phyloP scores from a whole-genome alignment of 64 coral and sea anemone species.

The Montipora sp. region DNA sequence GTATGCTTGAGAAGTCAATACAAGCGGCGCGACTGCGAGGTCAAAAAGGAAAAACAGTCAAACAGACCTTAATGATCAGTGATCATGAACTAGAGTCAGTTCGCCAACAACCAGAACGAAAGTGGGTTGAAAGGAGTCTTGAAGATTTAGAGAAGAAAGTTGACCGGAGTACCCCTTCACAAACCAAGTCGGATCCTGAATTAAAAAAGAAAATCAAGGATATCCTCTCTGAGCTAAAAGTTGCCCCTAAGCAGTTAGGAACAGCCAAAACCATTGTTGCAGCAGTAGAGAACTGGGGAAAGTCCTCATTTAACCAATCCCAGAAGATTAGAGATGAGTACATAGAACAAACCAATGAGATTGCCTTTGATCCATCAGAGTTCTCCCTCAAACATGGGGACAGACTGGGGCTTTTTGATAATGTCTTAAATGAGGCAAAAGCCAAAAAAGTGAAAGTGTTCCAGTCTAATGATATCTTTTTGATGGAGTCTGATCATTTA shows the following conservation, averaged over 20 bases:
- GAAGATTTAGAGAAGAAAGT: slow-evolving; percentile 25
- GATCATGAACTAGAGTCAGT: not conserved
- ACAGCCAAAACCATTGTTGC: slow-evolving; percentile 81
- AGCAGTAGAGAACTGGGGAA: slow-evolving; percentile 78
- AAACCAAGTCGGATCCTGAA: slow-evolving; percentile 51
- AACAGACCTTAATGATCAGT: not conserved
- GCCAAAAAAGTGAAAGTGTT: not conserved
- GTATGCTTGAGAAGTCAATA: slow-evolving; percentile 8
- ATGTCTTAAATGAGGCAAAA: slow-evolving; percentile 17
- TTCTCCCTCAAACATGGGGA: slow-evolving; percentile 67
- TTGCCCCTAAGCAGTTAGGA: slow-evolving; percentile 58
- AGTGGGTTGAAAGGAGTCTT: slow-evolving; percentile 7
- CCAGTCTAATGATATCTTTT: not conserved
- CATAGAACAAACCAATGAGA: slow-evolving; percentile 61
- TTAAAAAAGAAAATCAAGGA: slow-evolving; percentile 75
- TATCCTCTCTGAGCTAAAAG: slow-evolving; percentile 75
- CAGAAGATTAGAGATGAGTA: slow-evolving; percentile 68
- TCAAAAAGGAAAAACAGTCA: not conserved
- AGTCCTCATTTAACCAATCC: not conserved
- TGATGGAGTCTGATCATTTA: slow-evolving; percentile 21
- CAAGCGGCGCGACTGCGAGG: not conserved
- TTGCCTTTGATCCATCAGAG: not conserved
- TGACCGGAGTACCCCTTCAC: not conserved
- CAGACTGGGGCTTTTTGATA: slow-evolving; percentile 67
- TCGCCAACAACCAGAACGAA: not conserved